Percentiles rank a stretch among this genome's conserved stretches.
Evolutionary conservation across 2,113 vertebrate species (phyloP).

Genomic region (Salvelinus namaycush): DNA sequence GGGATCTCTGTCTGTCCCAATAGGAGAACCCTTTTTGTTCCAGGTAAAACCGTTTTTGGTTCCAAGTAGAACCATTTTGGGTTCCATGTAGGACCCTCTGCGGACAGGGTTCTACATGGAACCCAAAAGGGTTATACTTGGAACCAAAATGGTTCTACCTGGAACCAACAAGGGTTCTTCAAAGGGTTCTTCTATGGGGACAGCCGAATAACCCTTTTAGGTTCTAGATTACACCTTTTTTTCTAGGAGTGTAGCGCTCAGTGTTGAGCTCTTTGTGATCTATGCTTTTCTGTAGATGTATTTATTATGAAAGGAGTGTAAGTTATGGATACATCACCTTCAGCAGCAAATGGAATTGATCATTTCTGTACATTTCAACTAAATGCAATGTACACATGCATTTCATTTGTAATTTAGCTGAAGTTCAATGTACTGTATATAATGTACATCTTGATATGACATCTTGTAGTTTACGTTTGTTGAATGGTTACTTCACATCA

Average conservation of each 20-base stretch:
- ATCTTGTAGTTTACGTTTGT: not conserved
- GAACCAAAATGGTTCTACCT: too few species aligned
- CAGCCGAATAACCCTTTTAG: too few species aligned
- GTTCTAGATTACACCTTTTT: not conserved
- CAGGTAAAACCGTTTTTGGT: too few species aligned
- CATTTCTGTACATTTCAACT: not conserved
- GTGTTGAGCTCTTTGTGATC: not conserved
- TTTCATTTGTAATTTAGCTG: conserved; percentile 9
- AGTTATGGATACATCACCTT: not conserved
- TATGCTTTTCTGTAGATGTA: not conserved
- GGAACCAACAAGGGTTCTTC: too few species aligned
- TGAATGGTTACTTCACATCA: not conserved
- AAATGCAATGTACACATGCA: conserved; percentile 34
- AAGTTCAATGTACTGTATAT: conserved; percentile 2
- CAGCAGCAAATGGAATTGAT: not conserved
- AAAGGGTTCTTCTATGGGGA: too few species aligned
- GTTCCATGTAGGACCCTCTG: too few species aligned
- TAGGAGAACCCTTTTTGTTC: too few species aligned
- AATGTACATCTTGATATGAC: conserved; percentile 4
- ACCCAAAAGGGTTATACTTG: too few species aligned
- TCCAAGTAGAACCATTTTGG: too few species aligned
- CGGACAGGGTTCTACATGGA: too few species aligned
- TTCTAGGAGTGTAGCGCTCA: not conserved
- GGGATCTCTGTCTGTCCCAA: too few species aligned
- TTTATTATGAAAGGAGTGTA: not conserved